Percentiles rank a stretch among this genome's conserved stretches.
Evolutionary conservation across 2,888 invertebrate species (phyloP).

Genomic region (Eupithecia subfuscata): DNA sequence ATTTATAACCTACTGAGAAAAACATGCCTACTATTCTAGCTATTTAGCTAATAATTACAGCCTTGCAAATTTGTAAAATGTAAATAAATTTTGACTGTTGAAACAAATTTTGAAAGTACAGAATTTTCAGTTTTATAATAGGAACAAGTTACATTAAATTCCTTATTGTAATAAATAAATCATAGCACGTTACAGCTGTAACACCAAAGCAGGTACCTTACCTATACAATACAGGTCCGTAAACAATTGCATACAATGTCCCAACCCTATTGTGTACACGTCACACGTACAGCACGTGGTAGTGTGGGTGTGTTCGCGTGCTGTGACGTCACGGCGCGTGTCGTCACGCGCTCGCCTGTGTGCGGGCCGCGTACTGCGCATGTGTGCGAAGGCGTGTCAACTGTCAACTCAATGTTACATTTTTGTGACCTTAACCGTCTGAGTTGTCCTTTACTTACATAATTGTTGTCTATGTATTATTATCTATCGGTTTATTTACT

Average conservation of each 20-base stretch:
- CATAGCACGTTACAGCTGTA: slow-evolving; percentile 2
- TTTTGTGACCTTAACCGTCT: slow-evolving; percentile 83
- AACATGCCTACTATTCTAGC: too few species aligned
- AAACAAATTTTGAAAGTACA: background rate
- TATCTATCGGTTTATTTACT: slow-evolving; percentile 9
- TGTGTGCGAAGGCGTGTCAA: slow-evolving; percentile 65
- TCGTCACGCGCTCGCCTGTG: slow-evolving; percentile 64
- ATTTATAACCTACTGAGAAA: too few species aligned
- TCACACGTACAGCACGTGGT: slow-evolving; percentile 69
- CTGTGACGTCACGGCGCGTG: slow-evolving; percentile 74
- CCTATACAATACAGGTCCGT: slow-evolving; percentile 7
- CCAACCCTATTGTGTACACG: slow-evolving; percentile 54
- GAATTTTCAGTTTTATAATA: background rate
- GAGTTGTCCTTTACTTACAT: slow-evolving; percentile 69
- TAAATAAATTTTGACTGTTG: too few species aligned
- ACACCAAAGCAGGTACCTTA: slow-evolving; percentile 16
- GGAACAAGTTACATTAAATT: background rate
- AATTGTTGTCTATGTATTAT: slow-evolving; percentile 47
- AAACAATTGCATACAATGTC: slow-evolving; percentile 21
- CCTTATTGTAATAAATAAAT: background rate
- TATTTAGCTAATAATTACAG: too few species aligned
- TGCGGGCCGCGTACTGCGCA: slow-evolving; percentile 49
- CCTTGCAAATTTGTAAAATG: too few species aligned
- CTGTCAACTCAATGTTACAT: slow-evolving; percentile 77
- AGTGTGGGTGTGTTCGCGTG: slow-evolving; percentile 81